These are phyloP conservation scores for Acrobasis suavella DNA, from an alignment of 2,888 invertebrate species.

Conservation along the genomic window DNA sequence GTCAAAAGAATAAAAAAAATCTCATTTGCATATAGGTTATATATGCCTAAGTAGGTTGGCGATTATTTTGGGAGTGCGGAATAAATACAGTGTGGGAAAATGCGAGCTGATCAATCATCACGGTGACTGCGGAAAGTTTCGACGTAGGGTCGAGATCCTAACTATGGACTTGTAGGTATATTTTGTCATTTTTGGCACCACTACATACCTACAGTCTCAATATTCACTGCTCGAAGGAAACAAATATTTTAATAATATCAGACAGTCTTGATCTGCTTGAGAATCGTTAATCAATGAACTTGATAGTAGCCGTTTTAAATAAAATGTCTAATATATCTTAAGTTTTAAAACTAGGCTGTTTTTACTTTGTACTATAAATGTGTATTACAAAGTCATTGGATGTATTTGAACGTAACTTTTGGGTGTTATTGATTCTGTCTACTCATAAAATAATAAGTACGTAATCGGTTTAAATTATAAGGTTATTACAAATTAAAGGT, in stretches of 20 bases:
- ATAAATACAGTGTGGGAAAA: slow-evolving; percentile 18
- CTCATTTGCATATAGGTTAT: slow-evolving; percentile 4
- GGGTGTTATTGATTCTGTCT: too few species aligned
- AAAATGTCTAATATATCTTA: too few species aligned
- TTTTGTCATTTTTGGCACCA: slow-evolving; percentile 7
- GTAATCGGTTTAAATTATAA: too few species aligned
- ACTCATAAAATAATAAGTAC: too few species aligned
- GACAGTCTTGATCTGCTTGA: background rate
- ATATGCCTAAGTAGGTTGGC: background rate
- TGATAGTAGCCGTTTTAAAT: too few species aligned
- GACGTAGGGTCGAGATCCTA: background rate
- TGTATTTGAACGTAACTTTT: too few species aligned
- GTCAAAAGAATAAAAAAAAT: slow-evolving; percentile 22
- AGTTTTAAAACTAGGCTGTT: too few species aligned
- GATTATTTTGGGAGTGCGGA: slow-evolving; percentile 7
- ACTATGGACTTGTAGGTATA: background rate
- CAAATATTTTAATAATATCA: background rate
- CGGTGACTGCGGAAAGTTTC: slow-evolving; percentile 13
- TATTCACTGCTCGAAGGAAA: background rate
- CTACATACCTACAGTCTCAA: background rate
- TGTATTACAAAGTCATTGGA: too few species aligned
- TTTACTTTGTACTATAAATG: too few species aligned
- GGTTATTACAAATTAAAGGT: too few species aligned
- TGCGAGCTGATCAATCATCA: slow-evolving; percentile 13
- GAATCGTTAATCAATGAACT: too few species aligned